Conservation (phyloP, 92 coral and sea anemone genomes). For the Porites lobata region DNA sequence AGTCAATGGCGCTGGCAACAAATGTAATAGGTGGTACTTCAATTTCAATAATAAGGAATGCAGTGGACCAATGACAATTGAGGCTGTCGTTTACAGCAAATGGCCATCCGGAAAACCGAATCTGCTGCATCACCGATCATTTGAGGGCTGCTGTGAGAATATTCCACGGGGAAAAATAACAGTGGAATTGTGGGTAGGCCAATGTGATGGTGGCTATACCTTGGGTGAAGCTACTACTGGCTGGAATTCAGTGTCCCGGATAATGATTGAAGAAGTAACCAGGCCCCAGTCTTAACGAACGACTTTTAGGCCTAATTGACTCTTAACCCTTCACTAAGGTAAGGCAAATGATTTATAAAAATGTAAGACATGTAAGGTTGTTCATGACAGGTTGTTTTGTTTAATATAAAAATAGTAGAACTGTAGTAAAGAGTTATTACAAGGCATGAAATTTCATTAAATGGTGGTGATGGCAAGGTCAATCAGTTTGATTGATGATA, state of each 20-base stretch:
- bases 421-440: too few species aligned
- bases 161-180: not conserved
- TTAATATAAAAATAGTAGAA: too few species aligned
- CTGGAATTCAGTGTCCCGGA: not conserved
- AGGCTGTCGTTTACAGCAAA: not conserved
- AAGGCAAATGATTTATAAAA: too few species aligned
- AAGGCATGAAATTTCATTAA: too few species aligned
- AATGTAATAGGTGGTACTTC: not conserved
- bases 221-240: not conserved
- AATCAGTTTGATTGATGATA: too few species aligned
- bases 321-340: too few species aligned
- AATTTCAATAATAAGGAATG: not conserved
- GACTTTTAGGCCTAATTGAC: not conserved
- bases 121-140: not conserved
- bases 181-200: constrained; percentile 4
- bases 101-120: not conserved
- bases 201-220: not conserved
- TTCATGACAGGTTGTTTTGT: too few species aligned
- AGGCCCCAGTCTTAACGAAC: not conserved
- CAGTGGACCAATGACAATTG: constrained; percentile 15
- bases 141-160: not conserved
- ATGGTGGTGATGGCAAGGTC: too few species aligned
- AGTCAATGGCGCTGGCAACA: not conserved
- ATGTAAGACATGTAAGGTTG: too few species aligned
- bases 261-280: not conserved